A percentile compares a stretch with the other conserved stretches of the same genome.
These are phyloP conservation scores for Onthophagus sagittarius DNA, from an alignment of 2,888 invertebrate species.

Conservation along the genomic window DNA sequence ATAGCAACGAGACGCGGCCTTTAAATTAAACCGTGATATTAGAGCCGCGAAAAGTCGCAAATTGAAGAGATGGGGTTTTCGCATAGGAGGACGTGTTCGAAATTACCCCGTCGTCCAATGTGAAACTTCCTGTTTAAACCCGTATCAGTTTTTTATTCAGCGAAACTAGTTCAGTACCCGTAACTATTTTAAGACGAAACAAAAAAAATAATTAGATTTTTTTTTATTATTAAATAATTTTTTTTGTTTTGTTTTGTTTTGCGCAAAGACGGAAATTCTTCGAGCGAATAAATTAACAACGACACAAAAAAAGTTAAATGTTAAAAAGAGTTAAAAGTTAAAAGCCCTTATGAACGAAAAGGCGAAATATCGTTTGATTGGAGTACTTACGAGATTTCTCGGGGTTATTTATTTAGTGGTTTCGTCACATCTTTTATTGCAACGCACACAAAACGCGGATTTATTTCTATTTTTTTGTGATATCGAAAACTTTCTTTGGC, in stretches of 20 bases:
- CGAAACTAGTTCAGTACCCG: not conserved
- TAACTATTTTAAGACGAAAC: not conserved
- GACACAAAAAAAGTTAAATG: too few species aligned
- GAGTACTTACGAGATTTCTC: too few species aligned
- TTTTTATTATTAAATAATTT: not conserved
- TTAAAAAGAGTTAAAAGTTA: too few species aligned
- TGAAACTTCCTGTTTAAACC: not conserved
- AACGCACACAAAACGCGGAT: not conserved
- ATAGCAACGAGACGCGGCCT: not conserved
- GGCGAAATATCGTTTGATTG: too few species aligned
- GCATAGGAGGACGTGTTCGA: not conserved
- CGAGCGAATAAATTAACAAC: too few species aligned
- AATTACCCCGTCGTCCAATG: not conserved
- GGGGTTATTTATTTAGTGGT: too few species aligned
- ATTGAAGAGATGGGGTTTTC: not conserved
- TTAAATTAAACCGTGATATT: not conserved
- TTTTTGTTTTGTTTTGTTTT: too few species aligned
- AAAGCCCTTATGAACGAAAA: too few species aligned
- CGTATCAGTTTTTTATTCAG: not conserved
- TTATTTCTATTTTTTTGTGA: not conserved
- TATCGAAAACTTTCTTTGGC: not conserved
- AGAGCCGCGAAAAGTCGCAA: not conserved
- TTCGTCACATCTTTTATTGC: not conserved
- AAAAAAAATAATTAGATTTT: not conserved
- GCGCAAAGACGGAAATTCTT: too few species aligned